Conservation (phyloP, 2,113 vertebrate species). For the Otocyon megalotis region DNA sequence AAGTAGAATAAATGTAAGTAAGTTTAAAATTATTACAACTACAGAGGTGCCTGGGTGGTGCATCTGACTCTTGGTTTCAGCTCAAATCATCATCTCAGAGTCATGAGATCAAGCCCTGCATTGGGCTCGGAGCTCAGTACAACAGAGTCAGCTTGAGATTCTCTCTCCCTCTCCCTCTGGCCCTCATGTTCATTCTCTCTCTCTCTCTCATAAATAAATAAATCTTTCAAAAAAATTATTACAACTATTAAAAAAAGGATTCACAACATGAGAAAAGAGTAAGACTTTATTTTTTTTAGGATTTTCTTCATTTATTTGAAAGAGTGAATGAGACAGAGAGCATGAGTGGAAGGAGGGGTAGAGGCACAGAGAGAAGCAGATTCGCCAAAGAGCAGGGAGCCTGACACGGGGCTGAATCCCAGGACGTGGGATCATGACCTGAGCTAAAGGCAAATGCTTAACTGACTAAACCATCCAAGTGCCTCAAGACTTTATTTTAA, state of each 20-base stretch:
- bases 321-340: neutral
- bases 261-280: neutral
- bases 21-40: neutral
- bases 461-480: neutral
- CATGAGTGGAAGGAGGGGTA: neutral
- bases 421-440: neutral
- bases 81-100: neutral
- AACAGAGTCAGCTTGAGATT: neutral
- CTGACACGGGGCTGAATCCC: too few species aligned
- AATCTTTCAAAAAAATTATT: neutral
- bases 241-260: neutral
- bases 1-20: neutral
- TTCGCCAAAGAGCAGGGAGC: neutral
- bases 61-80: neutral
- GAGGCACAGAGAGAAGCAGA: neutral
- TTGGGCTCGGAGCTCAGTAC: neutral
- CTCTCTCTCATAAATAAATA: neutral
- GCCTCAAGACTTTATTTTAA: neutral
- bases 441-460: neutral
- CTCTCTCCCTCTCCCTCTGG: neutral
- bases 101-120: neutral
- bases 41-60: neutral
- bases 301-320: neutral
- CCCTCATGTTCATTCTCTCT: neutral
- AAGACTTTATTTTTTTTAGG: neutral